phyloP scores from a whole-genome alignment of 2,888 invertebrate genomes.

The Catocala sponsa region DNA sequence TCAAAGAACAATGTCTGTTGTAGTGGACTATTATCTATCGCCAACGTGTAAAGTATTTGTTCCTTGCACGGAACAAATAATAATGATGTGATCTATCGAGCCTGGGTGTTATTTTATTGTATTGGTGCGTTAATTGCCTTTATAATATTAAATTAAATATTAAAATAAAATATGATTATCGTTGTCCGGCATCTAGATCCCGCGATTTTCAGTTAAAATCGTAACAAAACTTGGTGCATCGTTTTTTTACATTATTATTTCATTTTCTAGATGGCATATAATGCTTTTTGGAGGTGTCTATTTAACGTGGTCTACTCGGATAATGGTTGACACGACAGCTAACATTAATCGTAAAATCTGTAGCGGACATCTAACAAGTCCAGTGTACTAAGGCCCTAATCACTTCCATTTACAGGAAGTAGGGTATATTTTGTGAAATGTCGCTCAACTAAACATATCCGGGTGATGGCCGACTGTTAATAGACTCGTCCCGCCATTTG shows the following conservation, averaged over 20 bases:
- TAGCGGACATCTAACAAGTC: too few species aligned
- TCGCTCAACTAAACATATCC: background rate
- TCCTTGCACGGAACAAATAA: too few species aligned
- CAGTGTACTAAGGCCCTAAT: too few species aligned
- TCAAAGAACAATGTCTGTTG: too few species aligned
- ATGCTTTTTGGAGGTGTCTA: slow-evolving; percentile 71
- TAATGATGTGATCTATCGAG: too few species aligned
- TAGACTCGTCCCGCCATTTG: slow-evolving; percentile 71
- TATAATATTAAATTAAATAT: background rate
- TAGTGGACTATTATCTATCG: too few species aligned
- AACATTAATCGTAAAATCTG: background rate
- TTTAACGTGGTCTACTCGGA: slow-evolving; percentile 20
- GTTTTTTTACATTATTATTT: slow-evolving; percentile 49
- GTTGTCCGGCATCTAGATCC: slow-evolving; percentile 3
- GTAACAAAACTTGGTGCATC: slow-evolving; percentile 62
- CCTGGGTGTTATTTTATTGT: too few species aligned
- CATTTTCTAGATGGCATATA: slow-evolving; percentile 70
- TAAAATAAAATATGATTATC: too few species aligned
- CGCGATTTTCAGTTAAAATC: slow-evolving; percentile 35
- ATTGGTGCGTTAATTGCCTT: too few species aligned
- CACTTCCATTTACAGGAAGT: too few species aligned
- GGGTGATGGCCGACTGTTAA: slow-evolving; percentile 5
- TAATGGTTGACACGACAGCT: background rate
- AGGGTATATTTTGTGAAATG: too few species aligned
- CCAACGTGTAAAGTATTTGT: too few species aligned